Evolutionary conservation across 2,797 vertebrate species (phyloP).

Genomic region (Pitangus sulphuratus): DNA sequence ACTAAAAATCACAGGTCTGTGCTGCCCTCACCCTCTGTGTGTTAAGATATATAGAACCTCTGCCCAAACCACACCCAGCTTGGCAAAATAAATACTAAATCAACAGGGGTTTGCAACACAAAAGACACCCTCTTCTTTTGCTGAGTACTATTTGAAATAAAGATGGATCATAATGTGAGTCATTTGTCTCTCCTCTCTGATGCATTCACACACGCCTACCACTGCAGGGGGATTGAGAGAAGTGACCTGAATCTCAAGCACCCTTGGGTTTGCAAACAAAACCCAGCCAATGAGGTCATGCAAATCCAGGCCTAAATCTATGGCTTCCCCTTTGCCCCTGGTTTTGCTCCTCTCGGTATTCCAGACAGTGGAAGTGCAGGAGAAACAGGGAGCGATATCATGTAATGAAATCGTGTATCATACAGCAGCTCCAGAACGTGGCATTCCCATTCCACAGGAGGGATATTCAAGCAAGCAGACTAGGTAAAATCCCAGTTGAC

Average conservation of each 20-base stretch:
- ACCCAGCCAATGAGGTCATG: neutral
- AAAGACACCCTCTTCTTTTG: conserved; percentile 42
- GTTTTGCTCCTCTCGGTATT: neutral
- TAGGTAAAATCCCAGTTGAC: neutral
- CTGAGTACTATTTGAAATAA: conserved; percentile 26
- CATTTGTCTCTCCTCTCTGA: conserved; percentile 59
- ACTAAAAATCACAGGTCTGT: neutral
- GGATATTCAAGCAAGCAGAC: neutral
- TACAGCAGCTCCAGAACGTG: neutral
- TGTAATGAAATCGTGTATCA: neutral
- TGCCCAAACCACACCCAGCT: neutral
- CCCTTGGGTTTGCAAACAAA: conserved; percentile 50
- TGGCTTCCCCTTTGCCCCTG: neutral
- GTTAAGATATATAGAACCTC: neutral
- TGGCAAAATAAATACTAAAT: neutral
- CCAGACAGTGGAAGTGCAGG: neutral
- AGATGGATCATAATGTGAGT: conserved; percentile 60
- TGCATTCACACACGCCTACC: conserved; percentile 50
- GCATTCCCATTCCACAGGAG: neutral
- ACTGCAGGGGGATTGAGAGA: conserved; percentile 36
- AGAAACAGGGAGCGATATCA: neutral
- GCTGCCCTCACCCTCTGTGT: neutral
- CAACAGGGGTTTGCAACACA: neutral
- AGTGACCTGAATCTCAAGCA: conserved; percentile 69
- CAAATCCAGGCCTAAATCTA: conserved; percentile 8